Conservation (phyloP, 2,113 vertebrate species). For the Callipepla squamata region DNA sequence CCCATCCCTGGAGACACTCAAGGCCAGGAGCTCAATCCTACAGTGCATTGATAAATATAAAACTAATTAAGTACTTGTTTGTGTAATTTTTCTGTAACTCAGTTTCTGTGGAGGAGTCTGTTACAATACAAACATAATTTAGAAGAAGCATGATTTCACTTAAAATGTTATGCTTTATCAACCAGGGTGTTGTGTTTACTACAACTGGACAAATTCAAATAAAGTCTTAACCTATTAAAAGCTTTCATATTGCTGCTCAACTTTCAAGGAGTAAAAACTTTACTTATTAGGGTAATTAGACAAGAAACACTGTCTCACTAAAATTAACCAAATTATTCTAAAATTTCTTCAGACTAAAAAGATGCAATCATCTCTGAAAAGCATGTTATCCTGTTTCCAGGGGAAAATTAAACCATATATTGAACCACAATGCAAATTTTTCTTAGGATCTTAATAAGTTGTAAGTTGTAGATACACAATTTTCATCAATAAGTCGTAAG, state of each 20-base stretch:
- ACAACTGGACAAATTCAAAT: background rate
- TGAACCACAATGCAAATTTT: background rate
- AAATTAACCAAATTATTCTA: background rate
- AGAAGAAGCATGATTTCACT: background rate
- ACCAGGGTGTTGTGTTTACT: background rate
- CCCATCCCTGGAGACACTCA: background rate
- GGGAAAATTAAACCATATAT: background rate
- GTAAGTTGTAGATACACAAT: background rate
- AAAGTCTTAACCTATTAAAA: background rate
- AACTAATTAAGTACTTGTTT: background rate
- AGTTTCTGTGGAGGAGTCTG: background rate
- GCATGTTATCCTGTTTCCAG: background rate
- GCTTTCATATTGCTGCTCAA: background rate
- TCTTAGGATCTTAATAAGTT: background rate
- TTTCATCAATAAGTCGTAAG: background rate
- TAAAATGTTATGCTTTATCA: background rate
- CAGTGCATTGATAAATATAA: background rate
- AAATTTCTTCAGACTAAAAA: background rate
- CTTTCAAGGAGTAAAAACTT: background rate
- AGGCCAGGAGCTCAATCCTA: background rate
- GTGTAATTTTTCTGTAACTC: background rate
- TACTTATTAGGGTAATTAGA: background rate
- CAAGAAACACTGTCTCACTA: background rate
- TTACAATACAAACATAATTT: background rate
- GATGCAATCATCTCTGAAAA: background rate